A percentile compares a stretch with the other conserved stretches of the same genome.
phyloP scores from a whole-genome alignment of 2,888 invertebrate genomes.

The Polymixis flavicincta region DNA sequence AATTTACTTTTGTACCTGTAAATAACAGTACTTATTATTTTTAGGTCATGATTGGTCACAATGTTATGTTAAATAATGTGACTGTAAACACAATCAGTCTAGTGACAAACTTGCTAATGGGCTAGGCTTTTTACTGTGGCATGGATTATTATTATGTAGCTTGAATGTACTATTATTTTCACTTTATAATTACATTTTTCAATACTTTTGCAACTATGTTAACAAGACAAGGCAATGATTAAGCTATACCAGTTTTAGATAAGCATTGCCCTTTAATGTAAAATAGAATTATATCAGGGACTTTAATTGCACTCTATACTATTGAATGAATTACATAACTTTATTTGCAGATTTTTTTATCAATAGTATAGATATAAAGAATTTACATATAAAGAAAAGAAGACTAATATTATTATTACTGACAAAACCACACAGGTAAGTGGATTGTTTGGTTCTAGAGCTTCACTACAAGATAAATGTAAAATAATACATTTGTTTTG shows the following conservation, averaged over 20 bases:
- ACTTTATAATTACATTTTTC: neutral
- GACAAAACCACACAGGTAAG: neutral
- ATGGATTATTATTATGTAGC: no score
- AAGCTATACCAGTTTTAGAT: neutral
- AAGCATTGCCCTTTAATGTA: neutral
- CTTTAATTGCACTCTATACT: neutral
- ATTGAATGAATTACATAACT: neutral
- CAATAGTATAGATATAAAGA: neutral
- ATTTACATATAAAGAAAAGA: neutral
- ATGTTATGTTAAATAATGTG: neutral
- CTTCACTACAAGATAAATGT: neutral
- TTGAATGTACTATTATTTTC: neutral
- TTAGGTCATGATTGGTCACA: neutral
- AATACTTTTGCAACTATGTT: neutral
- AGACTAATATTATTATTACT: neutral
- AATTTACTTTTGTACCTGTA: neutral
- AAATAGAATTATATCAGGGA: neutral
- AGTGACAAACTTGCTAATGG: neutral
- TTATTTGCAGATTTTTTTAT: constrained; percentile 11
- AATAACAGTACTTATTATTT: neutral
- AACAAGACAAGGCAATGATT: neutral
- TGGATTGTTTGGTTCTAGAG: neutral
- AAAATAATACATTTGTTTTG: no score
- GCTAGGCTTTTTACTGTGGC: neutral
- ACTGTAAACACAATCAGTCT: neutral